phyloP scores from a whole-genome alignment of 1,140 invertebrate genomes.

The Pseudomyrmex gracilis region DNA sequence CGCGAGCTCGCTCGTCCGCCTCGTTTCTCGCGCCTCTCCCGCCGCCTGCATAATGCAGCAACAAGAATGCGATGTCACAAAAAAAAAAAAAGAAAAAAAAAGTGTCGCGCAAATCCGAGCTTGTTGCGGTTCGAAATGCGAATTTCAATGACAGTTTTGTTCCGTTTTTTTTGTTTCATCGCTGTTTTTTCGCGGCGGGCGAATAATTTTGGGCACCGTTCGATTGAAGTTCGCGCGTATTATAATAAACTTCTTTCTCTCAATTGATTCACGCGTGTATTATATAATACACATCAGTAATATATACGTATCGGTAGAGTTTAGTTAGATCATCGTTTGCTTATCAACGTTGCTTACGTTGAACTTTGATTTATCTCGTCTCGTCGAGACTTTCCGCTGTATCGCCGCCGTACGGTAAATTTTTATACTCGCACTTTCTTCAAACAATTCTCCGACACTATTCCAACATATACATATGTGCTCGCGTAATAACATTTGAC shows the following conservation, averaged over 20 bases:
- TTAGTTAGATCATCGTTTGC: slow-evolving; percentile 23
- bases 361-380: slow-evolving; percentile 7
- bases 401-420: neutral
- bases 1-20: neutral
- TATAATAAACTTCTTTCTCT: too few relatives aligned
- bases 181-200: neutral
- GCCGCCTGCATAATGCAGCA: slow-evolving; percentile 29
- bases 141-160: neutral
- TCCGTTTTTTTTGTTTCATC: neutral
- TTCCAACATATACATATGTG: neutral
- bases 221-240: neutral
- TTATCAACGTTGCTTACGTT: slow-evolving; percentile 25
- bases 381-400: slow-evolving; percentile 1
- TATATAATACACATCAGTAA: neutral
- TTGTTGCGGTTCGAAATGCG: neutral
- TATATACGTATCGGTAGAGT: neutral
- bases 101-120: neutral
- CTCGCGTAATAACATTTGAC: too few relatives aligned
- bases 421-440: neutral
- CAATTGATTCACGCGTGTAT: neutral
- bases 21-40: slow-evolving; percentile 16
- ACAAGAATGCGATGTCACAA: slow-evolving; percentile 26
- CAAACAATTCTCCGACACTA: neutral
- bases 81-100: too few relatives aligned
- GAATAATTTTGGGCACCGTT: neutral